phyloP scores from a whole-genome alignment of 2,797 vertebrate species.

The Eulemur coronatus region DNA sequence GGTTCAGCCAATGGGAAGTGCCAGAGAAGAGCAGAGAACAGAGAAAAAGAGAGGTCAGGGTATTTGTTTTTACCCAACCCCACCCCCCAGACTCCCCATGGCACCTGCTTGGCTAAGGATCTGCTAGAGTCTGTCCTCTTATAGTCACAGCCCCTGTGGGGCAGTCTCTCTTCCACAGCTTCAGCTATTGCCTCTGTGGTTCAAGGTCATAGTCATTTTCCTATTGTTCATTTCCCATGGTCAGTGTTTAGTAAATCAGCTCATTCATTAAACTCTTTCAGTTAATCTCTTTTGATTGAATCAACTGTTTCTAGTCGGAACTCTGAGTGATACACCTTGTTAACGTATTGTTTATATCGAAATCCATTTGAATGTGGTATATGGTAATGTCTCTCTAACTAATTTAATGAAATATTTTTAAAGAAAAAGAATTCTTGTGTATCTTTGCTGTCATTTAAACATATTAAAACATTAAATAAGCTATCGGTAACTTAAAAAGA shows the following conservation, averaged over 20 bases:
- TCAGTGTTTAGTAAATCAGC: background rate
- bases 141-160: background rate
- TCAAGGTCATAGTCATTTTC: background rate
- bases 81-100: background rate
- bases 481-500: background rate
- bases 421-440: background rate
- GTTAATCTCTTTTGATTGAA: background rate
- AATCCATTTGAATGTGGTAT: background rate
- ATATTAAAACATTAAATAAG: background rate
- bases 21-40: background rate
- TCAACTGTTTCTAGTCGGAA: background rate
- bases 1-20: background rate
- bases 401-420: background rate
- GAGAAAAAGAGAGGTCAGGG: background rate
- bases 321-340: background rate
- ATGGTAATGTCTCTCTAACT: background rate
- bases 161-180: rapidly evolving
- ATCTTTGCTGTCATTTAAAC: background rate
- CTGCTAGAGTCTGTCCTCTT: background rate
- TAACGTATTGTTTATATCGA: background rate
- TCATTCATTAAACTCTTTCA: background rate
- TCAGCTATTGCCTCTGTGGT: background rate
- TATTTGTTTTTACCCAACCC: background rate
- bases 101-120: background rate
- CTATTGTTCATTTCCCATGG: rapidly evolving